Evolutionary conservation across 2,113 vertebrate genomes (phyloP).

Genomic region (Thamnaconus septentrionalis): DNA sequence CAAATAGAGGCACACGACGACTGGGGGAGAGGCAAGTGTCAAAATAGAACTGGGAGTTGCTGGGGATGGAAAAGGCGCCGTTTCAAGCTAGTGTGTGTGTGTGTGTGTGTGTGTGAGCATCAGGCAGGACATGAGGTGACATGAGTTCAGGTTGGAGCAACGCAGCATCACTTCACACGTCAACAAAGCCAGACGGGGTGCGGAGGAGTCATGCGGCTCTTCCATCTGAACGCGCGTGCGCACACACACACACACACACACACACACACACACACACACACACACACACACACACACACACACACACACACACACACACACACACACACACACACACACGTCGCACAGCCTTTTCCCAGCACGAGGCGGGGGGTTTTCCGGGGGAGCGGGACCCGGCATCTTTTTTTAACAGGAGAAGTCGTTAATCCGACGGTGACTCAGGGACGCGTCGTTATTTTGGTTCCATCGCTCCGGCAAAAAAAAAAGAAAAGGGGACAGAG

Average conservation of each 20-base stretch:
- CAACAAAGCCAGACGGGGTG: conserved; percentile 59
- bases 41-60: not conserved
- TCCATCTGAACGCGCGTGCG: conserved; percentile 39
- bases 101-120: conserved; percentile 27
- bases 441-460: conserved; percentile 37
- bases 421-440: conserved; percentile 52
- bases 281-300: conserved; percentile 26
- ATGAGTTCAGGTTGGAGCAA: conserved; percentile 39
- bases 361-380: not conserved
- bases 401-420: conserved; percentile 51
- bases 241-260: conserved; percentile 12
- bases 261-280: conserved; percentile 31
- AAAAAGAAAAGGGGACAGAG: conserved; percentile 38
- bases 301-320: too few species aligned
- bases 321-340: conserved; percentile 26
- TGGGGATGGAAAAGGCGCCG: too few species aligned
- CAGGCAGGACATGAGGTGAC: conserved; percentile 21
- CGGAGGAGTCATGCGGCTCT: conserved; percentile 51
- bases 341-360: conserved; percentile 9
- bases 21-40: conserved; percentile 12
- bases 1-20: not conserved
- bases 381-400: conserved; percentile 35
- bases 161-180: conserved; percentile 59
- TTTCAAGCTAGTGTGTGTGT: conserved; percentile 28
- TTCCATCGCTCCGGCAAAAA: conserved; percentile 32